These are phyloP conservation scores for Aphidoletes aphidimyza DNA, from an alignment of 2,888 invertebrate genomes.

Conservation along the genomic window DNA sequence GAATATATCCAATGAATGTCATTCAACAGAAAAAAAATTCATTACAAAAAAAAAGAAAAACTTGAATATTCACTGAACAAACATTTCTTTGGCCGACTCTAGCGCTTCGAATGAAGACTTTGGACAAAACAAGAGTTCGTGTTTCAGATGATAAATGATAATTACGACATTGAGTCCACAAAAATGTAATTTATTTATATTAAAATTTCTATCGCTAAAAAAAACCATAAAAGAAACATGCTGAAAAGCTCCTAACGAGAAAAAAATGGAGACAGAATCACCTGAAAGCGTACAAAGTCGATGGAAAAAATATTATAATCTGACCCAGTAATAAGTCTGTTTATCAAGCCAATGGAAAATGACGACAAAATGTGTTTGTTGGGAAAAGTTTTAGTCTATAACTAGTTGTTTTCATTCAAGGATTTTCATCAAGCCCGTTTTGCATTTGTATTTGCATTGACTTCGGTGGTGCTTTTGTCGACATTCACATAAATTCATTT, in stretches of 20 bases:
- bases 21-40: no score
- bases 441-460: neutral
- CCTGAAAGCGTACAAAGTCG: no score
- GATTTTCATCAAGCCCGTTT: no score
- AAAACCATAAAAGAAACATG: neutral
- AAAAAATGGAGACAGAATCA: neutral
- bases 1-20: no score
- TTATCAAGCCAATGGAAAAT: conserved; percentile 3
- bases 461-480: neutral
- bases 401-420: neutral
- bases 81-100: no score
- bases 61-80: no score
- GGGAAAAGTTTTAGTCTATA: neutral
- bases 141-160: conserved; percentile 40
- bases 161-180: conserved; percentile 51
- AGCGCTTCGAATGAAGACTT: neutral
- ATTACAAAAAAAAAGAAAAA: no score
- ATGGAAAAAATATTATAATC: neutral
- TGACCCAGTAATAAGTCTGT: neutral
- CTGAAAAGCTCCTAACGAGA: neutral
- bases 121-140: neutral
- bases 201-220: neutral
- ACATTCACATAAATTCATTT: conserved; percentile 11
- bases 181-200: conserved; percentile 51
- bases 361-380: neutral